Evolutionary conservation across 1,140 invertebrate genomes (phyloP).

Genomic region (Harpegnathos saltator): DNA sequence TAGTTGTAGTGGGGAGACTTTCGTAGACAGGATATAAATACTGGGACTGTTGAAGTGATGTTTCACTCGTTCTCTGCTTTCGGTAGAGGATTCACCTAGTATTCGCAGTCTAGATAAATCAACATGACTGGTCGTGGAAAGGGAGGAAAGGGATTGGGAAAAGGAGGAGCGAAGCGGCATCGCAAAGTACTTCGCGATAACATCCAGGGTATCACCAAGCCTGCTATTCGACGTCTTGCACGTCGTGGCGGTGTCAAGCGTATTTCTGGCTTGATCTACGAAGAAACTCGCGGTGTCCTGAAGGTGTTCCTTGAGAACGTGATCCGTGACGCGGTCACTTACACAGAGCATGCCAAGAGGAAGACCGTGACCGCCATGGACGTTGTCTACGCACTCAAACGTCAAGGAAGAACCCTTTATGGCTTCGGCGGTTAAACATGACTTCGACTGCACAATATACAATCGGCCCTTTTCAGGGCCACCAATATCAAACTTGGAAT

Average conservation of each 20-base stretch:
- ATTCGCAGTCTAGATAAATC: too few species aligned
- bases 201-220: conserved; percentile 66
- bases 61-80: too few species aligned
- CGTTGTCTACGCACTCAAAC: conserved; percentile 45
- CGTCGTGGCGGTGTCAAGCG: conserved; percentile 65
- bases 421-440: conserved; percentile 36
- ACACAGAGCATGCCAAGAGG: conserved; percentile 53
- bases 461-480: conserved; percentile 70
- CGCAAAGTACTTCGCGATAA: conserved; percentile 69
- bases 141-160: conserved; percentile 69
- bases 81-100: too few species aligned
- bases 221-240: conserved; percentile 62
- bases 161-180: conserved; percentile 68
- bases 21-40: not conserved
- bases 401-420: conserved; percentile 67
- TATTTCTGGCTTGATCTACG: conserved; percentile 59
- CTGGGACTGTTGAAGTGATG: not conserved
- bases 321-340: conserved; percentile 55
- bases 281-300: conserved; percentile 50
- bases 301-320: conserved; percentile 56
- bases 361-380: conserved; percentile 54
- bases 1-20: not conserved
- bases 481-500: conserved; percentile 11
- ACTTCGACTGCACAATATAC: not conserved
- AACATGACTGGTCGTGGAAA: conserved; percentile 68